Evolutionary conservation across 2,113 vertebrate species (phyloP).

Genomic region (Tenrec ecaudatus): DNA sequence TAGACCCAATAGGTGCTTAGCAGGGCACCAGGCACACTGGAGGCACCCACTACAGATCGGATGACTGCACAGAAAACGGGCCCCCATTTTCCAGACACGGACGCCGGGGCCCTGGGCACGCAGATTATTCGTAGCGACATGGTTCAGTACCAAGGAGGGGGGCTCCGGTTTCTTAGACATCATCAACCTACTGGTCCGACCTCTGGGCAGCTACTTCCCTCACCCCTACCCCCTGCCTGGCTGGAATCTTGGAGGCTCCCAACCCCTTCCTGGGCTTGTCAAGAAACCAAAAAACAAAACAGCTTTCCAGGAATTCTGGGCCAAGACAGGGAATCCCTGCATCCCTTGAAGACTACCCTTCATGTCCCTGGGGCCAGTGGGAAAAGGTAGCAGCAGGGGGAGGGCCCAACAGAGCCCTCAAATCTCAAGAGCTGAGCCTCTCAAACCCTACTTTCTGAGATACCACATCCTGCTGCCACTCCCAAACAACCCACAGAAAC

Average conservation of each 20-base stretch:
- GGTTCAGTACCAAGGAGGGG: not conserved
- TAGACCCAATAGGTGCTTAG: not conserved
- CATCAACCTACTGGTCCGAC: not conserved
- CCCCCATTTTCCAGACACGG: constrained; percentile 11
- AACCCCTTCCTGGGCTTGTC: constrained; percentile 6
- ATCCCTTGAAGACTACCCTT: no score
- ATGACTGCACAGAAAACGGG: not conserved
- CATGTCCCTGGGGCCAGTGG: not conserved
- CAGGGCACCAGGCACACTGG: no score
- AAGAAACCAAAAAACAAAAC: not conserved
- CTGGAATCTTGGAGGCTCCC: not conserved
- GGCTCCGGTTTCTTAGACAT: constrained; percentile 26
- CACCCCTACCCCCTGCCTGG: not conserved
- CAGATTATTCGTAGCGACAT: not conserved
- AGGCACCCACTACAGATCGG: not conserved
- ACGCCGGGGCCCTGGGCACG: not conserved
- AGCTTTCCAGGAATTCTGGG: constrained; percentile 68
- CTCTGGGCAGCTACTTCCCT: not conserved
- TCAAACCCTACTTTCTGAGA: not conserved
- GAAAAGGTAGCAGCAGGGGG: not conserved
- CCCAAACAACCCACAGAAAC: not conserved
- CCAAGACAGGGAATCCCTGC: not conserved
- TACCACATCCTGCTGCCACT: not conserved
- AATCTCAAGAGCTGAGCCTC: constrained; percentile 36
- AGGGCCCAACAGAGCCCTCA: not conserved